phyloP scores from a whole-genome alignment of 2,113 vertebrate species.

The Aegypius monachus region DNA sequence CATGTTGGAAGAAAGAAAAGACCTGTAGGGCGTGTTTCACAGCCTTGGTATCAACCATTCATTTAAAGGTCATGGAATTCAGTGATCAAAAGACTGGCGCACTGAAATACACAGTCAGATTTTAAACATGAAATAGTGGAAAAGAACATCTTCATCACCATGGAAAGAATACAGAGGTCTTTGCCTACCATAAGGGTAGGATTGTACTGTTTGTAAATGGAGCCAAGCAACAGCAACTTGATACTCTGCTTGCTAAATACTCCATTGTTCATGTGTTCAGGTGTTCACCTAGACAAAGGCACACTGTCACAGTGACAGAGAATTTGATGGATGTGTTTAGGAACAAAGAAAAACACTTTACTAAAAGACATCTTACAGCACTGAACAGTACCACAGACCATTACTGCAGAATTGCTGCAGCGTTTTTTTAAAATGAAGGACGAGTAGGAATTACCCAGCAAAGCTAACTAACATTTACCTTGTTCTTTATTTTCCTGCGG shows the following conservation, averaged over 20 bases:
- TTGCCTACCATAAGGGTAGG: background rate
- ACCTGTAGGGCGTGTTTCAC: background rate
- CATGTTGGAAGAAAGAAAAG: background rate
- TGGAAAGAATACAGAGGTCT: background rate
- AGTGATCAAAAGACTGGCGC: background rate
- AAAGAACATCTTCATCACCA: background rate
- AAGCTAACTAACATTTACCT: conserved; percentile 69
- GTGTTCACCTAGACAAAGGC: background rate
- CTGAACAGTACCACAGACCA: background rate
- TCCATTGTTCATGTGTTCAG: background rate
- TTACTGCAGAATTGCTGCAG: background rate
- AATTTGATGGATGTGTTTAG: background rate
- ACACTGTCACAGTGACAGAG: background rate
- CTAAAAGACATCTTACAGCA: background rate
- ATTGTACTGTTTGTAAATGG: background rate
- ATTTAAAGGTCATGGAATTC: background rate
- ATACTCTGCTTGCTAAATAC: conserved; percentile 13
- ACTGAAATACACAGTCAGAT: background rate
- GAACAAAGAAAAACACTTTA: background rate
- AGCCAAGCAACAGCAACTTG: conserved; percentile 16
- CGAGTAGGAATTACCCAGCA: background rate
- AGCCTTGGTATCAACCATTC: background rate
- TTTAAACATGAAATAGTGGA: background rate
- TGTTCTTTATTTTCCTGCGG: conserved; percentile 98
- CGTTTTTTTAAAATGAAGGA: background rate